Evolutionary conservation across 2,113 vertebrate species (phyloP), one percentile per base, ranked within the genome.

Genomic region (Halichoeres trimaculatus): DNA sequence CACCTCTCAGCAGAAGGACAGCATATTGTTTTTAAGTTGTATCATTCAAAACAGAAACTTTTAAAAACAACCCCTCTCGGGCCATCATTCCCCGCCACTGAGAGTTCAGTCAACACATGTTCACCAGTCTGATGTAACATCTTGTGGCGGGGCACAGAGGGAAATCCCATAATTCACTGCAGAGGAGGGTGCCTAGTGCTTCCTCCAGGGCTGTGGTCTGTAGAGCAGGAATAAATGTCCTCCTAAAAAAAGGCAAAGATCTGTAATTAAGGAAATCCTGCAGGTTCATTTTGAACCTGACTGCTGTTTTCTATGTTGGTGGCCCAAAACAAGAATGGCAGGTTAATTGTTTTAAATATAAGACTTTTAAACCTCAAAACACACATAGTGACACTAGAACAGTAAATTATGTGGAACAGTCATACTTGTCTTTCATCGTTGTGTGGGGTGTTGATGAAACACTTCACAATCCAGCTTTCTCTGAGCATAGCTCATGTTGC

Each of bases 141-240:
- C 58, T 70, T 60, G 51, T 35, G 47, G 23, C 64, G 48, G 61
- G 62, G 66, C 13, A 19, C 60, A 53, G 61, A 77, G 69, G 77
- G 75, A 88, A 88, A 85, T 79, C 80, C 80, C 57, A 69, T 81
- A 85, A 88, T 77, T 71, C 68, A 53, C 41, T 47, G 38, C 70
- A 65, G 63, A 65, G 51, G 43, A 63, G 60, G 20, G 17, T 10
- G 14, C 54, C 22, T 43, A 12, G 10, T 1, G 2, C 62, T 66
- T 82, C 71, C 76, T 85, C 56, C 35, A 2, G 5, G 52, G 64
- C 48, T 74, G 43, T 45, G 34, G 41, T 55, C n/a, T 80, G 54
- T 56, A 75, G 50, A 66, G 69, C 54, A 20, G 19, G 45, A 40
- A 80, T 76, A 72, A 57, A 73, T 66, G 48, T 59, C 57, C 63